Conservation (phyloP, 2,888 invertebrate species). For the Phorcus lineatus region DNA sequence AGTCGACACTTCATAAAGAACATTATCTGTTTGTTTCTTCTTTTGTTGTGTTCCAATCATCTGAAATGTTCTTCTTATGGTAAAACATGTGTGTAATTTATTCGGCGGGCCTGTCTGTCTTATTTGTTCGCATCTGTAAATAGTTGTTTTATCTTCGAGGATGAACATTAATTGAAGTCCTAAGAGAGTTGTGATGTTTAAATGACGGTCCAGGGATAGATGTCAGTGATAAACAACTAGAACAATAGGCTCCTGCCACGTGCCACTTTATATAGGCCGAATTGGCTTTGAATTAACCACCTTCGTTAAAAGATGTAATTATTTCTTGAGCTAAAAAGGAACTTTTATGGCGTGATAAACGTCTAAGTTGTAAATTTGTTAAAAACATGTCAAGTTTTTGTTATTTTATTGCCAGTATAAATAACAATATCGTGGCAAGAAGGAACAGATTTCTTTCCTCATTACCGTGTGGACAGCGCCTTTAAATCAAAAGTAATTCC, state of each 20-base stretch:
- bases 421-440: not conserved
- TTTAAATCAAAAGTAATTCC: no score
- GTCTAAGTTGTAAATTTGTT: no score
- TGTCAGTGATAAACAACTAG: no score
- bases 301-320: no score
- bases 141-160: slow-evolving; percentile 18
- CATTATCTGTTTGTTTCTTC: slow-evolving; percentile 19
- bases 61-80: not conserved
- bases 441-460: not conserved
- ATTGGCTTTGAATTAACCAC: no score
- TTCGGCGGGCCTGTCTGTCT: not conserved
- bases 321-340: no score
- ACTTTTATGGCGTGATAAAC: no score
- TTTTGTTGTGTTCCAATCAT: slow-evolving; percentile 1
- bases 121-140: slow-evolving; percentile 15
- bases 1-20: slow-evolving; percentile 21
- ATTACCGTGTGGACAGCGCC: no score
- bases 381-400: no score
- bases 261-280: no score
- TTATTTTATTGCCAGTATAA: not conserved
- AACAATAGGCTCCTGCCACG: no score
- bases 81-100: slow-evolving; percentile 18
- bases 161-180: not conserved
- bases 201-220: no score
- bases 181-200: not conserved